Base-by-base conservation (phyloP, 2,113 vertebrate species). In the Eptatretus burgeri region DNA sequence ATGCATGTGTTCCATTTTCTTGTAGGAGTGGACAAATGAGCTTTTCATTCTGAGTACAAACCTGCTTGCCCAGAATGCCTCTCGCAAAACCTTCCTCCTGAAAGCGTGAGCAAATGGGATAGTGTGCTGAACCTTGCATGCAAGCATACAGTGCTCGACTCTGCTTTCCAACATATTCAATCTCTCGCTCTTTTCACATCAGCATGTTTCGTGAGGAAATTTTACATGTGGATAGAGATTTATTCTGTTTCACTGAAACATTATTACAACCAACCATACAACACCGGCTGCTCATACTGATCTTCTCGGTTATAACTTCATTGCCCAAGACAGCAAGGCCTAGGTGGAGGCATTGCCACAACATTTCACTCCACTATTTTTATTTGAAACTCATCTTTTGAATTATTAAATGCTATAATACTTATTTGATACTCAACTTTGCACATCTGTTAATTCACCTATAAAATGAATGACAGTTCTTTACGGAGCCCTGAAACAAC, bases 31-130 rank as follows among this genome's bases (percentile, higher is more conserved):
- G 91, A 80, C 87, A 62, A 85, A 83, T 66, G 82, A 89, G 72
- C 79, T 95, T 69, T 98, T 98, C 74, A 84, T 73, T 70, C 74
- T 98, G 78, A 82, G 84, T 14, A 88, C 89, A 56, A 98, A 98
- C 71, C 68, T 98, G 62, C 66, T 95, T 77, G 84, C 85, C 11
- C 91, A 98, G 74, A 95, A 95, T 73, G 83, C 85, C 82, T 87
- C 87, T 53, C 82, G 86, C 69, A 85, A 94, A 0, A 78, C 82
- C 2, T 86, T 84, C 77, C 79, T 98, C 68, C 84, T 93, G 73
- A 98, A 98, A 78, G 79, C 78, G 91, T 98, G 80, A 74, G 89
- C 81, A 19, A 17, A 2, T n/a, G n/a, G 11, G 56, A 17, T 20
- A 12, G 56, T 12, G 12, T 60, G 56, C 56, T 20, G n/a, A n/a